Evolutionary conservation across 2,113 vertebrate species (phyloP).

Genomic region (Hylia prasina): DNA sequence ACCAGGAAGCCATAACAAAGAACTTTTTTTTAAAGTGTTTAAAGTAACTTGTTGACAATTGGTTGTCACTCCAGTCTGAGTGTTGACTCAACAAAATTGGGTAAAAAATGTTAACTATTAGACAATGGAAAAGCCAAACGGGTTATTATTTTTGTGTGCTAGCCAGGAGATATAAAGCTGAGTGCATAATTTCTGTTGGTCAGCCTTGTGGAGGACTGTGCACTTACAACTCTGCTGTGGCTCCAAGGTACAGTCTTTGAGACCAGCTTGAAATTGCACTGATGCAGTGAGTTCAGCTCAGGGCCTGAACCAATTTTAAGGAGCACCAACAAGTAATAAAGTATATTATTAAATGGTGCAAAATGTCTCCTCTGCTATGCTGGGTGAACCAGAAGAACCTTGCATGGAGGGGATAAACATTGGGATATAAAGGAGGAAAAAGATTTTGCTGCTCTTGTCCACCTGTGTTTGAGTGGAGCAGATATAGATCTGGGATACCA

Average conservation of each 20-base stretch:
- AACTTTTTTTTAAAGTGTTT: not conserved
- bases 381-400: not conserved
- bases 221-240: not conserved
- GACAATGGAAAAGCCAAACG: not conserved
- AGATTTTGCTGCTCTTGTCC: not conserved
- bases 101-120: not conserved
- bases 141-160: not conserved
- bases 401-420: rapidly evolving
- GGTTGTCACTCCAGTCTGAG: not conserved
- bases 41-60: not conserved
- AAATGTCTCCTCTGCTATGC: not conserved
- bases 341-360: not conserved
- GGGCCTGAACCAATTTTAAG: not conserved
- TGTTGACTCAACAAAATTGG: not conserved
- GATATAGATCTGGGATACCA: not conserved
- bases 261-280: not conserved
- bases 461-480: not conserved
- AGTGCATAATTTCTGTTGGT: not conserved
- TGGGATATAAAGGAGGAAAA: not conserved
- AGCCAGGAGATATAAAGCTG: not conserved
- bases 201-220: not conserved
- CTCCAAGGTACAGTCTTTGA: not conserved
- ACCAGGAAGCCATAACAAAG: not conserved
- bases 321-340: not conserved
- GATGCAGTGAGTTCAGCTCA: not conserved